A percentile compares a stretch with the other conserved stretches of the same genome.
Evolutionary conservation across 1,140 invertebrate species (phyloP).

Genomic region (Drosophila nikananu): DNA sequence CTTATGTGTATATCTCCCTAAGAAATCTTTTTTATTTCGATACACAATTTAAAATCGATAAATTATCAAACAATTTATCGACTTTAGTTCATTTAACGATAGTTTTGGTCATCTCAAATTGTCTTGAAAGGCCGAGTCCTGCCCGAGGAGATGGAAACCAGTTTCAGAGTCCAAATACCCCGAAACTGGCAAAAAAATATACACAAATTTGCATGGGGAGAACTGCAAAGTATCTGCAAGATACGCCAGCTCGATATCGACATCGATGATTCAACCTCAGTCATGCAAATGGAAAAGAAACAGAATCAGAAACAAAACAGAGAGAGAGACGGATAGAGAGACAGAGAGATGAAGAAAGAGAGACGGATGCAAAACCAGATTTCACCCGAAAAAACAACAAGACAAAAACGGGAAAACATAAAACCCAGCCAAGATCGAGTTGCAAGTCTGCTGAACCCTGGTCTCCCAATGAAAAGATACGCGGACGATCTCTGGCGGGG

Average conservation of each 20-base stretch:
- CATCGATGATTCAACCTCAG: slow-evolving; percentile 73
- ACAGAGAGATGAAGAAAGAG: slow-evolving; percentile 14
- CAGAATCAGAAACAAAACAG: slow-evolving; percentile 42
- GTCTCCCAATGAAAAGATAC: slow-evolving; percentile 16
- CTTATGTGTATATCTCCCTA: no score
- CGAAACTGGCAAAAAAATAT: slow-evolving; percentile 46
- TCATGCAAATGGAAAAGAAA: slow-evolving; percentile 74
- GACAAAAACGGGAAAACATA: slow-evolving; percentile 28
- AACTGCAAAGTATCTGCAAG: slow-evolving; percentile 66
- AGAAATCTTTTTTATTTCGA: no score
- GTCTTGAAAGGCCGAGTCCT: slow-evolving; percentile 39
- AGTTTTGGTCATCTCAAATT: slow-evolving; percentile 4
- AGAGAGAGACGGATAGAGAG: slow-evolving; percentile 3
- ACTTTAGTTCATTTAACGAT: not conserved
- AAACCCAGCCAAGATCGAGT: slow-evolving; percentile 67
- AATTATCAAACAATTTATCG: not conserved
- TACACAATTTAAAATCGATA: not conserved
- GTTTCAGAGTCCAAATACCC: slow-evolving; percentile 67
- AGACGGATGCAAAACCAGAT: slow-evolving; percentile 68
- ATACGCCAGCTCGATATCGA: slow-evolving; percentile 65
- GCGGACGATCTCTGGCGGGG: slow-evolving; percentile 22
- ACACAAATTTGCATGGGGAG: slow-evolving; percentile 54
- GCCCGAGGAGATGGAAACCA: slow-evolving; percentile 38
- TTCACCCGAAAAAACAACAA: slow-evolving; percentile 60
- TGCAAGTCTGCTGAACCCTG: slow-evolving; percentile 52